A percentile compares a stretch with the other conserved stretches of the same genome.
Conservation (phyloP, 2,888 invertebrate genomes). For the Biston stratarius region DNA sequence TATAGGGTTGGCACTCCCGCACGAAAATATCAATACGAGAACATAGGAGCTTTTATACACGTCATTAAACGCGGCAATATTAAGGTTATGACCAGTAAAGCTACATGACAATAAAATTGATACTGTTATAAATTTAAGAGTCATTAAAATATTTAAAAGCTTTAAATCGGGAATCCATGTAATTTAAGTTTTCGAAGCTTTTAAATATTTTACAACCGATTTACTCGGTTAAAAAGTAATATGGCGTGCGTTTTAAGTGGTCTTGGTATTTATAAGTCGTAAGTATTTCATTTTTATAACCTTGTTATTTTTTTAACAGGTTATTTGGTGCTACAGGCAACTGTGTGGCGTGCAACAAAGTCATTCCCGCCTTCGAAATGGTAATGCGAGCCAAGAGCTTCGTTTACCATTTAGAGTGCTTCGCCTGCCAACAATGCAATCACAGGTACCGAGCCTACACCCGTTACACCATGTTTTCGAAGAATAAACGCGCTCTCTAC, state of each 20-base stretch:
- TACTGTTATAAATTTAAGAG: slow-evolving; percentile 11
- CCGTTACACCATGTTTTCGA: slow-evolving; percentile 32
- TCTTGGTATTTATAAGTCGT: slow-evolving; percentile 60
- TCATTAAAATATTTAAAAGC: slow-evolving; percentile 18
- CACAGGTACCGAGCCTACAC: slow-evolving; percentile 89
- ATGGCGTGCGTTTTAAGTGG: slow-evolving; percentile 61
- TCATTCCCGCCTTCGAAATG: slow-evolving; percentile 98
- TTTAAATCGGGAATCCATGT: slow-evolving; percentile 24
- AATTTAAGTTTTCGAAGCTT: slow-evolving; percentile 31
- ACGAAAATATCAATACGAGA: slow-evolving; percentile 6
- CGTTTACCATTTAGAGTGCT: slow-evolving; percentile 97
- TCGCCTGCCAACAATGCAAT: slow-evolving; percentile 97
- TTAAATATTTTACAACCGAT: slow-evolving; percentile 44
- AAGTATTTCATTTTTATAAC: slow-evolving; percentile 62
- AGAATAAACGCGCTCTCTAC: not conserved
- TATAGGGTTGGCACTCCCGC: slow-evolving; percentile 16
- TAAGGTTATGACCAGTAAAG: slow-evolving; percentile 12
- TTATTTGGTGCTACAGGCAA: slow-evolving; percentile 96
- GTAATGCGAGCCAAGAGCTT: slow-evolving; percentile 97
- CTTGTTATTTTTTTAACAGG: slow-evolving; percentile 84
- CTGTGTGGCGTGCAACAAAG: slow-evolving; percentile 96
- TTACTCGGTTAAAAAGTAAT: slow-evolving; percentile 53
- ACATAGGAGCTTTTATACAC: slow-evolving; percentile 8
- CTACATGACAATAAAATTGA: slow-evolving; percentile 7
- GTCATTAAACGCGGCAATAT: slow-evolving; percentile 7